Conservation (phyloP, 2,113 vertebrate species). For the Solea senegalensis region DNA sequence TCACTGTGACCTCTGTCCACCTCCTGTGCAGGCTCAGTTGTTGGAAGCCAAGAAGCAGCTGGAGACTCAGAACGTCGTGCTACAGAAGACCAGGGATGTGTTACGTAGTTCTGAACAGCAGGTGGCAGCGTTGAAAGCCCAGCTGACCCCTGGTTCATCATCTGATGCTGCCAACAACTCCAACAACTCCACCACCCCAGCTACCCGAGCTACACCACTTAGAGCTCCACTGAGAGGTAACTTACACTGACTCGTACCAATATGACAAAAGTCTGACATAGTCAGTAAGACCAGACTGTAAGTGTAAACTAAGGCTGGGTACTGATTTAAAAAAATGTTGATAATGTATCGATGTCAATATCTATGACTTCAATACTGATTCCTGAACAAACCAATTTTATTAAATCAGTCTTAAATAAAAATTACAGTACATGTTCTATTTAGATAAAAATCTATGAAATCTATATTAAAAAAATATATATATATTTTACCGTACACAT, state of each 20-base stretch:
- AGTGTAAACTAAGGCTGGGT: no score
- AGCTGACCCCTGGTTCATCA: conserved; percentile 76
- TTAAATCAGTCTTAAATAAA: no score
- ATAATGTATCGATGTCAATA: no score
- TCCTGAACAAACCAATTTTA: no score
- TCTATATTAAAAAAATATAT: no score
- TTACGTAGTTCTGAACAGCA: conserved; percentile 91
- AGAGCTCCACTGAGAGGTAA: conserved; percentile 67
- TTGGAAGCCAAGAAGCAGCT: conserved; percentile 92
- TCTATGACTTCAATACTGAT: no score
- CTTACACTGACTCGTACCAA: neutral
- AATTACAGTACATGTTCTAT: no score
- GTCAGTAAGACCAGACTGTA: neutral
- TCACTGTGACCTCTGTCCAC: neutral
- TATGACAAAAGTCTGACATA: neutral
- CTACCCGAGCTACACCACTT: conserved; percentile 46
- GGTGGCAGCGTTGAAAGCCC: conserved; percentile 84
- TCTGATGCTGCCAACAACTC: conserved; percentile 80
- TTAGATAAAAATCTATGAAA: no score
- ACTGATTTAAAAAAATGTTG: no score
- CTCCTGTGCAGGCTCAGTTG: conserved; percentile 84
- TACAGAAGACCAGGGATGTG: conserved; percentile 91
- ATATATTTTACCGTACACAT: no score
- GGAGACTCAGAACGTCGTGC: conserved; percentile 87
- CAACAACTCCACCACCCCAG: conserved; percentile 62